These are phyloP conservation scores for Nowickia ferox DNA, from an alignment of 2,888 invertebrate species.

Conservation along the genomic window DNA sequence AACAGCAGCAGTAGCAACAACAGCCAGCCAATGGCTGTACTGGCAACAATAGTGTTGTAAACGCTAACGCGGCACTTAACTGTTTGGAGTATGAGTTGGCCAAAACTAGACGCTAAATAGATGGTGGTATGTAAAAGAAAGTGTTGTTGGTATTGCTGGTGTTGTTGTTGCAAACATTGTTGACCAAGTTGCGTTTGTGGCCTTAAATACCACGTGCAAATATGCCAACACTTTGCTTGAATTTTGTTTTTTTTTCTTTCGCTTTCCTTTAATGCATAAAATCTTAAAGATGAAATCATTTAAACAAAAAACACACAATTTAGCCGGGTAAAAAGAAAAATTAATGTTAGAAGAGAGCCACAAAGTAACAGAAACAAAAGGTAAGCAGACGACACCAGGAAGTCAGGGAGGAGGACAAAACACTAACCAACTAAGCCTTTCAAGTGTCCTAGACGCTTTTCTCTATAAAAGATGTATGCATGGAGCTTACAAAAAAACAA, in stretches of 20 bases:
- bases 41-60: conserved; percentile 17
- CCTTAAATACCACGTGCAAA: conserved; percentile 66
- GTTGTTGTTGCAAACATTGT: conserved; percentile 7
- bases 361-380: conserved; percentile 30
- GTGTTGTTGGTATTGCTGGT: conserved; percentile 20
- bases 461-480: conserved; percentile 5
- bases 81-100: conserved; percentile 29
- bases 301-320: conserved; percentile 23
- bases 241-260: not conserved
- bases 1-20: conserved; percentile 20
- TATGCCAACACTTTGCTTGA: conserved; percentile 60
- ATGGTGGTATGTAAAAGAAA: conserved; percentile 21
- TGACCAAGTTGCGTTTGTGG: conserved; percentile 62
- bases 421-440: conserved; percentile 47
- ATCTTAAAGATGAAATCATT: conserved; percentile 21
- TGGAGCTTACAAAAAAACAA: not conserved
- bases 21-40: conserved; percentile 43
- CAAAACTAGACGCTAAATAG: conserved; percentile 45
- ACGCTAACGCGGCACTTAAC: not conserved
- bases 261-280: not conserved
- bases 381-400: conserved; percentile 44
- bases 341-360: not conserved
- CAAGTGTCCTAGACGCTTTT: conserved; percentile 56
- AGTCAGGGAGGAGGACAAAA: conserved; percentile 4
- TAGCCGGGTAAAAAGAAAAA: not conserved